Evolutionary conservation across 2,888 invertebrate genomes (phyloP).

Genomic region (Anticlea derivata): DNA sequence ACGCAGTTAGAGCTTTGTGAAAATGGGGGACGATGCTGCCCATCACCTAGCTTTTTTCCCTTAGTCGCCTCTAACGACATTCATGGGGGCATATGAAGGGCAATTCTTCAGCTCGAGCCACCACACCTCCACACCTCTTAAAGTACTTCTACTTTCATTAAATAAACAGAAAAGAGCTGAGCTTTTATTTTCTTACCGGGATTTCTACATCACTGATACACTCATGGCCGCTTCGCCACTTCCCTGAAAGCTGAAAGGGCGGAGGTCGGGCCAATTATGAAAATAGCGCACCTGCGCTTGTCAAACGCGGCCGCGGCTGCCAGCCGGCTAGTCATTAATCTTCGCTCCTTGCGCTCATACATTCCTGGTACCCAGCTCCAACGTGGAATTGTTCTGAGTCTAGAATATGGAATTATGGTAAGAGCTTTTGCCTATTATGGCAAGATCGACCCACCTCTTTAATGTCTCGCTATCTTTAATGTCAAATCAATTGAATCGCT

Average conservation of each 20-base stretch:
- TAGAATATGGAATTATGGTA: constrained; percentile 2
- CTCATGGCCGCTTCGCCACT: constrained; percentile 29
- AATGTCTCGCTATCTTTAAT: too few relatives aligned
- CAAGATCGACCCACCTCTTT: too few relatives aligned
- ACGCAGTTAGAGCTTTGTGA: too few relatives aligned
- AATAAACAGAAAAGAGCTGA: too few relatives aligned
- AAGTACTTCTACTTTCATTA: too few relatives aligned
- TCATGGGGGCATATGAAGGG: too few relatives aligned
- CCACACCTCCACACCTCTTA: too few relatives aligned
- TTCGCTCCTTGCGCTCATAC: constrained; percentile 70
- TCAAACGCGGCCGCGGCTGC: constrained; percentile 80
- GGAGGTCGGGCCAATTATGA: constrained; percentile 82
- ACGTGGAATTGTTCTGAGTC: constrained; percentile 38
- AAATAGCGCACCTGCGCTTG: constrained; percentile 83
- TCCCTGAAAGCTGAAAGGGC: constrained; percentile 74
- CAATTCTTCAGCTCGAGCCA: too few relatives aligned
- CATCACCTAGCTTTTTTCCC: too few relatives aligned
- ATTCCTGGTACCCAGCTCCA: constrained; percentile 67
- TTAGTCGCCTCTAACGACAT: too few relatives aligned
- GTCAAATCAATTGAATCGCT: too few relatives aligned
- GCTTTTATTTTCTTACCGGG: background rate
- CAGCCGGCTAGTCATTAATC: constrained; percentile 77
- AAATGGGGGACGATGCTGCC: too few relatives aligned
- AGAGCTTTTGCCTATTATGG: constrained; percentile 2
- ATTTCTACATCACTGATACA: constrained; percentile 1